Base-by-base conservation (phyloP, 1,140 invertebrate genomes). In the Elymnias hypermnestra region DNA sequence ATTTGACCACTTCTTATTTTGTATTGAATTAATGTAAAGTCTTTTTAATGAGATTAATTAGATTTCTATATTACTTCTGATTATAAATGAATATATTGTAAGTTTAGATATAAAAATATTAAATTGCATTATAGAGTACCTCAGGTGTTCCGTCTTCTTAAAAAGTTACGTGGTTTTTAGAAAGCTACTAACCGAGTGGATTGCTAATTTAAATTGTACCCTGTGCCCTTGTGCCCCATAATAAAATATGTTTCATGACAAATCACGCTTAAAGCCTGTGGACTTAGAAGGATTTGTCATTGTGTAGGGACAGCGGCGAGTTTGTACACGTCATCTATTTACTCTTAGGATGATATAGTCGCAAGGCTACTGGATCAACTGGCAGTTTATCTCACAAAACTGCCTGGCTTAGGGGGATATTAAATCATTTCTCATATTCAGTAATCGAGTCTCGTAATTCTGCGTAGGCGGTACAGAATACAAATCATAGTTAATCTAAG, bases 321-420 rank as follows among this genome's bases (percentile, higher is more conserved):
- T 52, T 64, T 59, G 55, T 31, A 52, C 55, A 70, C 55, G 45
- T 63, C 66, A 63, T 70, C 72, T 75, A 75, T 75, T 72, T 67
- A 71, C 53, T 47, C 58, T 19, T 18, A 73, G 65, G 62, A 63
- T 57, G 65, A 53, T 55, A 14, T 59, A 53, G 39, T 59, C 42
- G 40, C 62, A 59, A 54, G 58, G 50, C 64, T 66, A 57, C 57
- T 52, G 63, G 62, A 57, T 60, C 61, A 62, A 60, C 65, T 60
- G 62, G 54, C 65, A 68, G 57, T 76, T 73, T 73, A 63, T 76
- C 63, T 70, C 52, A 54, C 51, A 57, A 61, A 68, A 72, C 68
- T 70, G 66, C 63, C 50, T 53, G 39, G 42, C 47, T 52, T 52
- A 41, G n/a, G 15, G 33, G 50, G 44, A 56, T 53, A 57, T 61